Percentiles rank a stretch among this genome's conserved stretches.
Evolutionary conservation across 2,888 invertebrate genomes (phyloP).

Genomic region (Mylabris sibirica): DNA sequence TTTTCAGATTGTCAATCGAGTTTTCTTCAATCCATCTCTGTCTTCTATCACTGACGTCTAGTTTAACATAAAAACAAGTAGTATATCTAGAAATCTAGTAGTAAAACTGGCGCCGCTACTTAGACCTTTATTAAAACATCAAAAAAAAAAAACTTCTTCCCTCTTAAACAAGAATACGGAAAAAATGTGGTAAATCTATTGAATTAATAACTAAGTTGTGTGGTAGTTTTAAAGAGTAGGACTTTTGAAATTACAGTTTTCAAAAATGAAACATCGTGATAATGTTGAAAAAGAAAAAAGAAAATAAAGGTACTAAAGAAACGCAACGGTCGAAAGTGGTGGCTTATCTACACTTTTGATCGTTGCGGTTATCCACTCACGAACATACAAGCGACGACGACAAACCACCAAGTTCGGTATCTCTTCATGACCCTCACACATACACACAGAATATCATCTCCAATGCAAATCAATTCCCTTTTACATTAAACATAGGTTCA

Average conservation of each 20-base stretch:
- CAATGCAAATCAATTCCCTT: slow-evolving; percentile 53
- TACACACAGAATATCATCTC: slow-evolving; percentile 35
- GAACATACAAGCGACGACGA: slow-evolving; percentile 3
- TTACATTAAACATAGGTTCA: slow-evolving; percentile 57
- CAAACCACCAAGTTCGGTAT: slow-evolving; percentile 37
- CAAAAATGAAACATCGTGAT: background rate
- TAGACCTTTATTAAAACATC: background rate
- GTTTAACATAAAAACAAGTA: slow-evolving; percentile 55
- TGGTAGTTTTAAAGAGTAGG: background rate
- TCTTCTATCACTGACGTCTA: slow-evolving; percentile 49
- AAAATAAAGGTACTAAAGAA: background rate
- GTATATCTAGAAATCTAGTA: slow-evolving; percentile 50
- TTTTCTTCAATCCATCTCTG: slow-evolving; percentile 48
- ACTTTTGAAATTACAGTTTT: background rate
- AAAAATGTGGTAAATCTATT: background rate
- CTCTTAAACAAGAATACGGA: background rate
- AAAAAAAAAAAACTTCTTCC: no score
- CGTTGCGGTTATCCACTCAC: slow-evolving; percentile 41
- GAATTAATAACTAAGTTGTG: background rate
- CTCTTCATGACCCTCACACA: slow-evolving; percentile 33
- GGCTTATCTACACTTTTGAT: slow-evolving; percentile 41
- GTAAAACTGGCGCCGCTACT: slow-evolving; percentile 52
- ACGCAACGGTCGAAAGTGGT: background rate
- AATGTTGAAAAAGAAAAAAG: background rate
- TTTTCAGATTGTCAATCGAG: slow-evolving; percentile 54